phyloP scores from a whole-genome alignment of 2,113 vertebrate species.

The Campylorhamphus procurvoides region DNA sequence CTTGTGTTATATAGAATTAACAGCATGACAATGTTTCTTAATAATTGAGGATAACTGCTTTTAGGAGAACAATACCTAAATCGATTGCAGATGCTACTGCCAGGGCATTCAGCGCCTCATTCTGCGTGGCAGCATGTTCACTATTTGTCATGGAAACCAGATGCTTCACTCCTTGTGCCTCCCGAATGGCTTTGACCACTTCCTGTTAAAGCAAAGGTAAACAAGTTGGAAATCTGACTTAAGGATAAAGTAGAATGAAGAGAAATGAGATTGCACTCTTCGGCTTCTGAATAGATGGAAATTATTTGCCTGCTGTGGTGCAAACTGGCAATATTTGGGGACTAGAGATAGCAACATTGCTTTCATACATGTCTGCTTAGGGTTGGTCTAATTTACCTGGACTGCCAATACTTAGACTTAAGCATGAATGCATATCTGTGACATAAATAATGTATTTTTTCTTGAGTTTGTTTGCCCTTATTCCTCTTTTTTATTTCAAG shows the following conservation, averaged over 20 bases:
- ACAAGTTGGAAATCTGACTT: neutral
- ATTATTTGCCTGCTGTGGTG: neutral
- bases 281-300: neutral
- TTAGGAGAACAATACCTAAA: slow-evolving; percentile 72
- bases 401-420: neutral
- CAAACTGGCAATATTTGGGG: neutral
- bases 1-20: neutral
- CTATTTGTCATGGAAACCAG: slow-evolving; percentile 88
- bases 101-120: slow-evolving; percentile 86
- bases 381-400: neutral
- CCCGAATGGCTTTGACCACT: slow-evolving; percentile 82
- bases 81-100: slow-evolving; percentile 83
- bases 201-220: slow-evolving; percentile 74
- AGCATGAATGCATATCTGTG: neutral
- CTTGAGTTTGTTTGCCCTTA: neutral
- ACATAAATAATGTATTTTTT: neutral
- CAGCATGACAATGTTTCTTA: neutral
- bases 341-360: neutral
- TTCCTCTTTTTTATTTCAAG: neutral
- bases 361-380: neutral
- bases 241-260: neutral
- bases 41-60: neutral
- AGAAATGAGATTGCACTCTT: neutral
- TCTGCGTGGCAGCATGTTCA: slow-evolving; percentile 86
- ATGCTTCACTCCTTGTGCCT: slow-evolving; percentile 83